phyloP scores from a whole-genome alignment of 1,140 invertebrate genomes.

The Lasioglossum albipes region DNA sequence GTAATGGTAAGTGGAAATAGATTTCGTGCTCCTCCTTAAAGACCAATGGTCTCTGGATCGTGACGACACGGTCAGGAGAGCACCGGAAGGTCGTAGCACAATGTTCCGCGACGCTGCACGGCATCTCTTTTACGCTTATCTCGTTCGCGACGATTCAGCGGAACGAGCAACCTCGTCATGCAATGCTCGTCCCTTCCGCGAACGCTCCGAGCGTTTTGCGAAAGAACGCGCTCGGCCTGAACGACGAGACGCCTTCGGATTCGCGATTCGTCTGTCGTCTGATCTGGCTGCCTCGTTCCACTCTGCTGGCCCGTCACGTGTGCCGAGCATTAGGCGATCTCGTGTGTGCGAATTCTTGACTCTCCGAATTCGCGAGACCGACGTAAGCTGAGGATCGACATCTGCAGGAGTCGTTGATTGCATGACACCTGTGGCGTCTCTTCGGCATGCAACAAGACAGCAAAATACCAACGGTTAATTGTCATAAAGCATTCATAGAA shows the following conservation, averaged over 20 bases:
- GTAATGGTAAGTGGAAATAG: background rate
- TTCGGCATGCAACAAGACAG: no score
- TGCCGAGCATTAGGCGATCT: background rate
- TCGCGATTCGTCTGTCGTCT: constrained; percentile 2
- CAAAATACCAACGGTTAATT: no score
- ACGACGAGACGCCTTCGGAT: constrained; percentile 6
- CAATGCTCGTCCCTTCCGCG: constrained; percentile 31
- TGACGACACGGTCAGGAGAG: constrained; percentile 1
- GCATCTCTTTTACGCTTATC: constrained; percentile 24
- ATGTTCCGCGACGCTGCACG: constrained; percentile 1
- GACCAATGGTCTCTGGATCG: background rate
- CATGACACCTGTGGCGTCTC: no score
- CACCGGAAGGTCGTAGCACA: background rate
- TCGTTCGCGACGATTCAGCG: constrained; percentile 18
- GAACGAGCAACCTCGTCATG: constrained; percentile 21
- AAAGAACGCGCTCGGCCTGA: constrained; percentile 14
- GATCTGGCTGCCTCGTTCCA: background rate
- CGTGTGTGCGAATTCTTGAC: no score
- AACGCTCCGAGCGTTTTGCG: constrained; percentile 18
- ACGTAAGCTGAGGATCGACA: no score
- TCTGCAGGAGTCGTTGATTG: no score
- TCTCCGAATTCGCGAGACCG: no score
- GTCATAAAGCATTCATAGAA: no score
- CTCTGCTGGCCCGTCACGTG: background rate
- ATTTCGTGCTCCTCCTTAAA: constrained; percentile 4